A percentile compares a stretch with the other conserved stretches of the same genome.
These are phyloP conservation scores for Drosophila jambulina DNA, from an alignment of 1,140 invertebrate species.

Conservation along the genomic window DNA sequence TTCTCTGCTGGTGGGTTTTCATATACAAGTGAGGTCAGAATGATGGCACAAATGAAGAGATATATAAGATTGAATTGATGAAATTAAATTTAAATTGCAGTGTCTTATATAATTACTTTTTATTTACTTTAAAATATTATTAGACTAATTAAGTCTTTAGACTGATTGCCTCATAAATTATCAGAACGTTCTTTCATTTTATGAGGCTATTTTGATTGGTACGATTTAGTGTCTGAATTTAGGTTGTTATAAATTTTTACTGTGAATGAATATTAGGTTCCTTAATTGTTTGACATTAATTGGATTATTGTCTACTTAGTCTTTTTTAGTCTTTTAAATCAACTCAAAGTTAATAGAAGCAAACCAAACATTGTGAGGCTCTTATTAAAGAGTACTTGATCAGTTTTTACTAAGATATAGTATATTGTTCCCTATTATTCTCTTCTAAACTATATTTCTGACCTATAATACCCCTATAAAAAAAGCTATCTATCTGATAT, in stretches of 20 bases:
- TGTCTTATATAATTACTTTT: neutral
- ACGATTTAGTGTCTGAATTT: neutral
- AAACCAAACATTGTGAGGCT: neutral
- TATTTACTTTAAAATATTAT: neutral
- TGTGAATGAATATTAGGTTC: no score
- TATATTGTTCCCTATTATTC: neutral
- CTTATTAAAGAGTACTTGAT: neutral
- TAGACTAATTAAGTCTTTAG: neutral
- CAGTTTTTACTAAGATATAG: neutral
- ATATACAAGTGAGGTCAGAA: no score
- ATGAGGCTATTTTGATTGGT: neutral
- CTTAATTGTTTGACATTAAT: neutral
- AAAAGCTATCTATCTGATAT: neutral
- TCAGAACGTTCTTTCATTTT: neutral
- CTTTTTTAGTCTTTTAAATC: no score
- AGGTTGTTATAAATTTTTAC: no score
- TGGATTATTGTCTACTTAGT: no score
- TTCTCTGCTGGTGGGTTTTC: constrained; percentile 71
- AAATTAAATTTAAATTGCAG: neutral
- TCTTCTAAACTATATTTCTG: neutral
- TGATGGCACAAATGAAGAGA: neutral
- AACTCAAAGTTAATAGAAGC: no score
- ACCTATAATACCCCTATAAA: neutral
- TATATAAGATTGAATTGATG: neutral
- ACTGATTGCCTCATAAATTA: neutral